Evolutionary conservation across 2,888 invertebrate genomes (phyloP).

Genomic region (Melanargia galathea): DNA sequence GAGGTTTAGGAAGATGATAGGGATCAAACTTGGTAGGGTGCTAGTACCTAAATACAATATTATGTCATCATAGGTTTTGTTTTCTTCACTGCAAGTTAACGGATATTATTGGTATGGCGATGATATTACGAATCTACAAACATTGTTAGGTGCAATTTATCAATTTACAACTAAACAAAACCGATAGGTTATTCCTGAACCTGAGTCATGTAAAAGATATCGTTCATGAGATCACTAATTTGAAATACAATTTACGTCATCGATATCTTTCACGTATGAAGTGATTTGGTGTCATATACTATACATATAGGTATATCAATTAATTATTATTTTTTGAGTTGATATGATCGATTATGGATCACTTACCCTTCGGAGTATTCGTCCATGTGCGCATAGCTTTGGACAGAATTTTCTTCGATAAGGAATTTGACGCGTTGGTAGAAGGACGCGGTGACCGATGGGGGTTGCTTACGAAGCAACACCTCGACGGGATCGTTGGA

Average conservation of each 20-base stretch:
- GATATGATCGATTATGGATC: constrained; percentile 41
- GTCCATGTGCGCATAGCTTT: constrained; percentile 98
- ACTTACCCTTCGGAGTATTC: constrained; percentile 99
- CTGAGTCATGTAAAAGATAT: constrained; percentile 67
- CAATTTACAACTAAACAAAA: constrained; percentile 72
- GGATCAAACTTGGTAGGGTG: constrained; percentile 74
- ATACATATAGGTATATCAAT: constrained; percentile 39
- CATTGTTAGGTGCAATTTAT: constrained; percentile 76
- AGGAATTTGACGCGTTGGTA: constrained; percentile 98
- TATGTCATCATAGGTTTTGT: constrained; percentile 35
- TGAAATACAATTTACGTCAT: constrained; percentile 42
- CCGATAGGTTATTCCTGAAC: constrained; percentile 67
- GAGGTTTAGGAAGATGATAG: constrained; percentile 78
- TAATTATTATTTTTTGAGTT: too few relatives aligned
- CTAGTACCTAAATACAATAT: constrained; percentile 67
- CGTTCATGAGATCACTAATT: constrained; percentile 44
- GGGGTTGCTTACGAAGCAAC: constrained; percentile 96
- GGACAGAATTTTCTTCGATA: constrained; percentile 98
- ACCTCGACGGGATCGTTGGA: constrained; percentile 99
- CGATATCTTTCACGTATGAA: constrained; percentile 72
- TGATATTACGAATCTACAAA: constrained; percentile 74
- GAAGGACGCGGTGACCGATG: constrained; percentile 98
- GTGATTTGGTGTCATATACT: constrained; percentile 71
- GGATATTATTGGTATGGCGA: constrained; percentile 59
- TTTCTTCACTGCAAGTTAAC: constrained; percentile 56